Evolutionary conservation across 2,113 vertebrate genomes (phyloP), one percentile per base, ranked within the genome.

Genomic region (Solea senegalensis): DNA sequence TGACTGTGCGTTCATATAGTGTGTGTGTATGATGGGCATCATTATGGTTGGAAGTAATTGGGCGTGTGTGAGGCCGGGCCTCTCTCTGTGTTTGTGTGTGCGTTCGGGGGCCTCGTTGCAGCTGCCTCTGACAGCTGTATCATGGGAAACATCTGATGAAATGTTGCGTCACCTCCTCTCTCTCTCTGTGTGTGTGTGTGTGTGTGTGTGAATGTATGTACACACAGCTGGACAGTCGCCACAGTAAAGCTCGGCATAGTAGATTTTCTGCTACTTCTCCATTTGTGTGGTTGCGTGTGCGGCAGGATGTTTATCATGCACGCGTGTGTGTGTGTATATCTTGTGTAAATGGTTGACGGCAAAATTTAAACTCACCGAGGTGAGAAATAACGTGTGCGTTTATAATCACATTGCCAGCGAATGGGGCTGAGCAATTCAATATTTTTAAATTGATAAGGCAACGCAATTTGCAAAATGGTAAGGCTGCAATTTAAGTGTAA

Each of bases 101-200:
- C 67, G 13, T 61, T 26, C 66, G 69, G 65, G 50, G 80, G 76
- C 74, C 74, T 48, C 45, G 66, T 49, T 1, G 70, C 91, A 92
- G 91, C 91, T 92, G 91, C 67, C 75, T 81, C 55, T 78, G 77
- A 90, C 90, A 92, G 87, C 85, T 92, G 87, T 69, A 83, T 86
- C 64, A 87, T 77, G 78, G 65, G 79, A 84, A 91, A 81, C 84
- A 80, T 86, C 87, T 89, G 90, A 90, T 69, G 80, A 87, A 86
- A 85, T 3, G 66, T 90, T 92, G 80, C 90, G 81, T 91, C 90
- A 90, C 71, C 69, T 89, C 81, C 78, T 76, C 45, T 58, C 39
- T 56, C 12, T 49, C 4, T 49, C 14, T 49, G 14, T 49, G 3
- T 62, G 26, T 28, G 9, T 27, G 21, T 64, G 53, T 79, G 69